These are phyloP conservation scores for Chloebia gouldiae DNA, from an alignment of 2,113 vertebrate species.

Conservation along the genomic window DNA sequence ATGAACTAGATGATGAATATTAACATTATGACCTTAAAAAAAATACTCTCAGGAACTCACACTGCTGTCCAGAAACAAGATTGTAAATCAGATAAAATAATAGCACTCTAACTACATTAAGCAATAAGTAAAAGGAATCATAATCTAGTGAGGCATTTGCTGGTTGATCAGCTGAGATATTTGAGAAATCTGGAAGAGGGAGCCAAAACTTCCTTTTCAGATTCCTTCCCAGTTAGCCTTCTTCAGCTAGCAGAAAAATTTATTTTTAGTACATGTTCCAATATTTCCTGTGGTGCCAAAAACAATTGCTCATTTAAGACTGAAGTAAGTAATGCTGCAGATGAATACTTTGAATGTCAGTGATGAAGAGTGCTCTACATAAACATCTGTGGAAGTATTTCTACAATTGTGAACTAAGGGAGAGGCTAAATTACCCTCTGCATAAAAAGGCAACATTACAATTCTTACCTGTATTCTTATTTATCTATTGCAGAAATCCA, in stretches of 20 bases:
- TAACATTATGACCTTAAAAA: not conserved
- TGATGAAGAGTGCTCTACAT: not conserved
- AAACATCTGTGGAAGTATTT: not conserved
- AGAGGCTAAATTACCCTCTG: not conserved
- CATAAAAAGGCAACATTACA: not conserved
- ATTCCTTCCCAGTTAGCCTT: not conserved
- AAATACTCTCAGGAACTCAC: not conserved
- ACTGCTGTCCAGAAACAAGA: not conserved
- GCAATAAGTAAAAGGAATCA: not conserved
- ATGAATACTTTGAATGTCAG: not conserved
- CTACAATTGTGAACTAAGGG: not conserved
- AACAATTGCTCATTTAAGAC: not conserved
- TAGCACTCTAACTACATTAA: not conserved
- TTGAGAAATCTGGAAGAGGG: not conserved
- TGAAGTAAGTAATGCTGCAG: not conserved
- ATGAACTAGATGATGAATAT: not conserved
- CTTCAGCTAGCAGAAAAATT: not conserved
- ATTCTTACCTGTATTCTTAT: not conserved
- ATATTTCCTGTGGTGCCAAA: not conserved
- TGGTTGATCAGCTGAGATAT: not conserved
- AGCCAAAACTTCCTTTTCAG: not conserved
- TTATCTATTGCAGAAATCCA: not conserved
- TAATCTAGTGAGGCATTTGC: not conserved
- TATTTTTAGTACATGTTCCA: not conserved
- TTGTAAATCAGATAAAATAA: not conserved